Base-by-base conservation (phyloP, 2,888 invertebrate species). In the Andrena bucephala region DNA sequence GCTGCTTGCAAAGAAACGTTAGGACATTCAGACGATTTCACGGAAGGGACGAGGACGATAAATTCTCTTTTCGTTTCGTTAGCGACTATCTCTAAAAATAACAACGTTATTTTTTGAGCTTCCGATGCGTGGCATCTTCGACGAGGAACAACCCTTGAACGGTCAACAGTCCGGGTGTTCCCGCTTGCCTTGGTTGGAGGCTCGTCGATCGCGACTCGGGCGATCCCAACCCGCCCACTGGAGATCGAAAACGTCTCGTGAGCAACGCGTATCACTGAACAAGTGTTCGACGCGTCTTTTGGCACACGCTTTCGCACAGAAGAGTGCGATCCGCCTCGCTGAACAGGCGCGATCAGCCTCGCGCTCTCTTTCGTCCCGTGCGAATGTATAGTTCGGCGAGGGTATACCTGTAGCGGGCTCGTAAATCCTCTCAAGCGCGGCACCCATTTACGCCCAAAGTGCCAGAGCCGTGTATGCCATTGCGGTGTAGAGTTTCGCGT, bases 251-350 rank as follows among this genome's bases (percentile, higher is more conserved):
- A 66, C n/a, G 13, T 72, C 48, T 57, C 33, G 57, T 50, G 50
- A 77, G 66, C 27, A 31, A 50, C 20, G 52, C n/a, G 24, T 54
- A 69, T n/a, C 65, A n/a, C 36, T 72, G 24, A 62, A 63, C 16
- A 54, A 57, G 36, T 36, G 50, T 27, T 54, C 66, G 50, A 67
- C 81, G 75, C 57, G 57, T 75, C 59, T 77, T 87, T 87, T 87
- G 87, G 87, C 87, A 87, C 87, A 87, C 85, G 66, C 78, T 76
- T 48, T 67, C 57, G 52, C 71, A 50, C 71, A 16, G 42, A 42
- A 42, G 5, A 42, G 42, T 42, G 42, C 42, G 42, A 42, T 16
- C 42, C 16, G 16, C 16, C 42, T 42, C 4, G 42, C 16, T 42
- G 42, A 42, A 42, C 57, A 27, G 42, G 24, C 16, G 48, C 42